Conservation (phyloP, 2,113 vertebrate species). For the Trachemys scripta region DNA sequence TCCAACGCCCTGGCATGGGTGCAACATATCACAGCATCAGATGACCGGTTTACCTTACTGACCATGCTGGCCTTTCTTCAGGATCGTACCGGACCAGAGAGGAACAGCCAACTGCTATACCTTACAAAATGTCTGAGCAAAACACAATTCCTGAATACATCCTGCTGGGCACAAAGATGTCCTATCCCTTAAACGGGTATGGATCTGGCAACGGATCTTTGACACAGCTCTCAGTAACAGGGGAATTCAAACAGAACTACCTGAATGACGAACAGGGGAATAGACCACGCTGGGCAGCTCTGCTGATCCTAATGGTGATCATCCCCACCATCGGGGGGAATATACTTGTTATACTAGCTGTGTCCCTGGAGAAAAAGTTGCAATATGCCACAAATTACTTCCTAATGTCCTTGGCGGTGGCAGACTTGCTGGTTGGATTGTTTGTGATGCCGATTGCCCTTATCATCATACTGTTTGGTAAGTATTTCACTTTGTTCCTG, state of each 20-base stretch:
- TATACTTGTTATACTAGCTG: conserved; percentile 95
- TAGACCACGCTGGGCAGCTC: conserved; percentile 86
- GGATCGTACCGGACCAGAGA: conserved; percentile 80
- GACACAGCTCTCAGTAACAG: conserved; percentile 30
- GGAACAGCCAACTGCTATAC: conserved; percentile 46
- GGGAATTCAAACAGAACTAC: conserved; percentile 66
- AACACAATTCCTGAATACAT: conserved; percentile 52
- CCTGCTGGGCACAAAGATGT: conserved; percentile 64
- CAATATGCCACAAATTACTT: conserved; percentile 99
- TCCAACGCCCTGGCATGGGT: conserved; percentile 11
- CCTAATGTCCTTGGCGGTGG: conserved; percentile 94
- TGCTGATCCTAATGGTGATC: conserved; percentile 92
- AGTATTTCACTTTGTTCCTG: conserved; percentile 76
- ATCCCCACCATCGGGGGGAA: conserved; percentile 97
- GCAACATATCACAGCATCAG: conserved; percentile 67
- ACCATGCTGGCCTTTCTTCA: conserved; percentile 89
- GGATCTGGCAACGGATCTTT: conserved; percentile 61
- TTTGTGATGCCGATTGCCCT: conserved; percentile 98
- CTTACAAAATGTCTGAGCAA: conserved; percentile 67
- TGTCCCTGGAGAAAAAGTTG: conserved; percentile 94
- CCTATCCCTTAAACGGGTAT: conserved; percentile 53
- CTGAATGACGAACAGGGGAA: conserved; percentile 63
- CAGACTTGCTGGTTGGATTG: conserved; percentile 95
- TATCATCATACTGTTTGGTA: conserved; percentile 91
- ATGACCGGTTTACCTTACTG: conserved; percentile 77